Base-by-base conservation (phyloP, 2,113 vertebrate genomes). In the Terrapene triunguis region DNA sequence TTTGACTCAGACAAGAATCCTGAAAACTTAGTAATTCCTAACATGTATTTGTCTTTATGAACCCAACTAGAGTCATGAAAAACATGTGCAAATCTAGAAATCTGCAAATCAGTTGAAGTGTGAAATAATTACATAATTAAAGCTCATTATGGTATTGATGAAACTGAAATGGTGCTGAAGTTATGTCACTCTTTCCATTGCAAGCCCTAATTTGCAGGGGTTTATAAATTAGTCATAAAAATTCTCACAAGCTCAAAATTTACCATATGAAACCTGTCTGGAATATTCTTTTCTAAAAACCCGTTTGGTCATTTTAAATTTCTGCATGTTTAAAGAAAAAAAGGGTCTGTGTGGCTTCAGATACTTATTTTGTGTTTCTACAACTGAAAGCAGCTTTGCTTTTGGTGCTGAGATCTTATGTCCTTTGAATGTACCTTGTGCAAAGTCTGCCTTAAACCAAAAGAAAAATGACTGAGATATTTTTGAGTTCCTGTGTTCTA, bases 111-210 rank as follows among this genome's bases (percentile, higher is more conserved):
- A 90, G 84, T 17, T 87, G 85, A 89, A 95, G 94, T 96, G 95
- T 93, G 92, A 96, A 96, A 96, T 96, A 97, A 97, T 93, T 89
- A 91, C 89, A 83, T 84, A 92, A 95, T 97, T 96, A 92, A 89
- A 85, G 82, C 89, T 96, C 76, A 55, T 96, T 95, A 94, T 69
- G 82, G 79, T 44, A 92, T 82, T n/a, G 55, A 50, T 1, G 5
- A 80, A 92, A 92, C 74, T 16, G 3, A 86, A 95, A 50, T 78
- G 53, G 80, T 95, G 35, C 14, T 92, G 94, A 81, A 89, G 82
- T 54, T 93, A 2, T 84, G 94, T 93, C 95, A 87, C 74, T 13
- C 2, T 59, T 97, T 96, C 90, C 0, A 0, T 74, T 91, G 76
- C 92, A 81, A 59, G 81, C 44, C 92, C 87, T 51, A 69, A 84